Evolutionary conservation across 2,113 vertebrate genomes (phyloP), one percentile per base, ranked within the genome.

Genomic region (Pycnonotus jocosus): DNA sequence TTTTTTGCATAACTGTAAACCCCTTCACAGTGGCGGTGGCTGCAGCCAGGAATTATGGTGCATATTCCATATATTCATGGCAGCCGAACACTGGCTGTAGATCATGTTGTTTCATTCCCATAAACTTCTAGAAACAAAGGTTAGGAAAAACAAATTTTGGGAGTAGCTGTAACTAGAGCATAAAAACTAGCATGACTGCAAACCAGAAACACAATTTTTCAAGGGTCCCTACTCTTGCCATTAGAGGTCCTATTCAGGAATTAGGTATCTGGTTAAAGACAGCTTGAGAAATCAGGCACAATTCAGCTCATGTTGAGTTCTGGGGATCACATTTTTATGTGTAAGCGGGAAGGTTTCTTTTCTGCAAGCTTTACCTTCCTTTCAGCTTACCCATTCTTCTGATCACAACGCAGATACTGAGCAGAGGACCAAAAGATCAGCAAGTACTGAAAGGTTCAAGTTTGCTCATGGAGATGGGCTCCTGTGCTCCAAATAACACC

Each of bases 401-500:
- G 69, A 93, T 68, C 62, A 38, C 70, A 87, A 65, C 18, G 70
- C 20, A 72, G 81, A 73, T 25, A 91, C 25, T 21, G 38, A 86
- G 37, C 19, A 15, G 66, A 77, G 76, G 70, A 61, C 69, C 53
- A 92, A 91, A 42, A 61, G 64, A 83, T 85, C 72, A 91, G 77
- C 11, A 13, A 88, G 48, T 54, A 66, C 57, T 86, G 78, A 84
- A 89, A 81, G 40, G 69, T 38, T 92, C 83, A 74, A 53, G 92
- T 90, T 95, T 96, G 51, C 61, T 92, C 28, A 24, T 51, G 47
- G 85, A 87, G 72, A 72, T 38, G 65, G 35, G 40, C 11, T 85
- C 71, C 69, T 91, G 15, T 79, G 84, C 92, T 96, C 68, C 69
- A 86, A 89, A 57, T 54, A 93, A 89, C 71, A 47, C 82, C 77